phyloP scores from a whole-genome alignment of 2,888 invertebrate genomes.

The Drosophila suboccidentalis region DNA sequence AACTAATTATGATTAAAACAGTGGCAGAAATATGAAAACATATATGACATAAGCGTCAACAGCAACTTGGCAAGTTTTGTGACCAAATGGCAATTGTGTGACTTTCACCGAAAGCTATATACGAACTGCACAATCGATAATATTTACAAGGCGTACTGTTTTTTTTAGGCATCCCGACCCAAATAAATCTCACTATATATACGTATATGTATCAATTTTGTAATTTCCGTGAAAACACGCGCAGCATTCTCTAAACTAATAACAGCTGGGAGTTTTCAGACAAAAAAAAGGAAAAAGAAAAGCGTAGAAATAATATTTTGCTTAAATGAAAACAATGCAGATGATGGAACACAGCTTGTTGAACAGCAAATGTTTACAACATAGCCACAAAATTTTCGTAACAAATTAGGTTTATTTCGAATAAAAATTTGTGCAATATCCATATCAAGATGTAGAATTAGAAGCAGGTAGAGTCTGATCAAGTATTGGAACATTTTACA shows the following conservation, averaged over 20 bases:
- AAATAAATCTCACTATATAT: constrained; percentile 5
- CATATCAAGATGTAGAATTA: neutral
- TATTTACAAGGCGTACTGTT: constrained; percentile 13
- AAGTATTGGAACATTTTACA: constrained; percentile 10
- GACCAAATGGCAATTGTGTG: constrained; percentile 44
- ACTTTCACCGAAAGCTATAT: constrained; percentile 54
- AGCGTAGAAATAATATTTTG: constrained; percentile 30
- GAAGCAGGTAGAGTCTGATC: constrained; percentile 18
- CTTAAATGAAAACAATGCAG: constrained; percentile 41
- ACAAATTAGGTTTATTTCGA: constrained; percentile 30
- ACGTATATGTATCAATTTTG: constrained; percentile 12
- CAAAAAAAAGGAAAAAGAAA: constrained; percentile 19
- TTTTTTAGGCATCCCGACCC: constrained; percentile 30
- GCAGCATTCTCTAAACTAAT: constrained; percentile 21
- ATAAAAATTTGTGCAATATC: constrained; percentile 20
- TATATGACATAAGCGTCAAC: constrained; percentile 57
- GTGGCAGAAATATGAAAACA: constrained; percentile 28
- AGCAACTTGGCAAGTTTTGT: constrained; percentile 19
- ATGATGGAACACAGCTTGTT: constrained; percentile 54
- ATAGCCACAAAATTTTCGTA: constrained; percentile 37
- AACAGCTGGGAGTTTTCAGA: constrained; percentile 61
- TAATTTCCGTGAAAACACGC: constrained; percentile 51
- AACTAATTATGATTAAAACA: constrained; percentile 39
- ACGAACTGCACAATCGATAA: neutral
- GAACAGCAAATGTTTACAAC: constrained; percentile 34